Evolutionary conservation across 64 coral and sea anemone genomes (phyloP).

Genomic region (Orbicella faveolata): DNA sequence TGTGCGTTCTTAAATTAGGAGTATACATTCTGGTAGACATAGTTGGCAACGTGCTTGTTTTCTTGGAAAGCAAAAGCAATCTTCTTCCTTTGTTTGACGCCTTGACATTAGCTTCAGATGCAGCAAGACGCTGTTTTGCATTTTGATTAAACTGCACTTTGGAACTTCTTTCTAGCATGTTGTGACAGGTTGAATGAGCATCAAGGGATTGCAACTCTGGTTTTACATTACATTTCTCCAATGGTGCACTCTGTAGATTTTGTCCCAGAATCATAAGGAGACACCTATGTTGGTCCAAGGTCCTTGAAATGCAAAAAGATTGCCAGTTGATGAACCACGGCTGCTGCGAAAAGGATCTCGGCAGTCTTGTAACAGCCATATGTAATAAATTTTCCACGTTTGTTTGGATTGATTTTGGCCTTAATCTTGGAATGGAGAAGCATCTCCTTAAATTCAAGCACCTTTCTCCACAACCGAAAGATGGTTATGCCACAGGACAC

Average conservation of each 20-base stretch:
- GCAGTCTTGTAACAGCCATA: constrained; percentile 33
- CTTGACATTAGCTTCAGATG: constrained; percentile 8
- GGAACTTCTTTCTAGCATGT: constrained; percentile 51
- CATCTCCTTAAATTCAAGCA: constrained; percentile 12
- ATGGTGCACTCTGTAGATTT: constrained; percentile 54
- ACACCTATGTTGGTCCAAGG: constrained; percentile 45
- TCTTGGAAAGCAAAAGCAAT: neutral
- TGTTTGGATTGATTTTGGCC: constrained; percentile 8
- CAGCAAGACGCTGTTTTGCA: constrained; percentile 43
- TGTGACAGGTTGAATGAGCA: constrained; percentile 40
- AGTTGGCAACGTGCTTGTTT: neutral
- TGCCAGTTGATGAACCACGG: constrained; percentile 38
- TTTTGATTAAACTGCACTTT: constrained; percentile 65
- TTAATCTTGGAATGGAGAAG: constrained; percentile 22
- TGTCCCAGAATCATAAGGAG: constrained; percentile 57
- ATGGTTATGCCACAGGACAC: constrained; percentile 37
- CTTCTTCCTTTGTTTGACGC: constrained; percentile 19
- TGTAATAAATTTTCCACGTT: constrained; percentile 15
- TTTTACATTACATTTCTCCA: constrained; percentile 64
- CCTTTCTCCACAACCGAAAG: constrained; percentile 16
- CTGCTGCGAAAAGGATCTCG: constrained; percentile 27
- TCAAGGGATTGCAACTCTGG: constrained; percentile 61
- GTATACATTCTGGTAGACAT: constrained; percentile 28
- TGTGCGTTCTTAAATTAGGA: constrained; percentile 28
- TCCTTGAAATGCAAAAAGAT: constrained; percentile 66